Percentiles rank a stretch among this genome's conserved stretches.
Conservation (phyloP, 1,140 invertebrate genomes). For the Drosophila ercepeae region DNA sequence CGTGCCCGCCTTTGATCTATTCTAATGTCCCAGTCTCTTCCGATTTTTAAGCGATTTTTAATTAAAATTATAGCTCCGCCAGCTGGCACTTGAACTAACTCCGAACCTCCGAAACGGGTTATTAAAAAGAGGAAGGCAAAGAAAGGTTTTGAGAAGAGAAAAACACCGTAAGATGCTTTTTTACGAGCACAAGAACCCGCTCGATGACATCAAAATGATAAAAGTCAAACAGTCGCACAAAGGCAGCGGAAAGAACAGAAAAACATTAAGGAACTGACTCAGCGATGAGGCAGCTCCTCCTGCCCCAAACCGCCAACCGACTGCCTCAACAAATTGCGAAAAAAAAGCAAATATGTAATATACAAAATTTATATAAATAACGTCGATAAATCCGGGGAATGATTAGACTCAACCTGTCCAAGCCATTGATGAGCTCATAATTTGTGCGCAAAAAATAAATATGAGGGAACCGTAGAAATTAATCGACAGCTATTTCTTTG, state of each 20-base stretch:
- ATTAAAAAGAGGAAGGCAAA: constrained; percentile 10
- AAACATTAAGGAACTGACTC: constrained; percentile 53
- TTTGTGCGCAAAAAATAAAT: constrained; percentile 42
- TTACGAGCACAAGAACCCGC: constrained; percentile 58
- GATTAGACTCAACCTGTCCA: constrained; percentile 28
- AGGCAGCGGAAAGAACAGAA: constrained; percentile 21
- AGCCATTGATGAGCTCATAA: constrained; percentile 51
- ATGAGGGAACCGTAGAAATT: constrained; percentile 13
- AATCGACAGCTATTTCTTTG: constrained; percentile 20
- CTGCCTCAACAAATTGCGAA: constrained; percentile 65
- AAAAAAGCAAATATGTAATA: constrained; percentile 1
- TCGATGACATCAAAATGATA: constrained; percentile 65
- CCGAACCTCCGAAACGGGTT: constrained; percentile 33
- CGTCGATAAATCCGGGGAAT: constrained; percentile 19
- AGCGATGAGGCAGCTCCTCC: constrained; percentile 39
- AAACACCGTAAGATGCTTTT: constrained; percentile 56
- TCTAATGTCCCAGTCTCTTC: constrained; percentile 7
- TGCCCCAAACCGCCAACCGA: too few relatives aligned
- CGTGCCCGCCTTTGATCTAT: background rate
- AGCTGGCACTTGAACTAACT: constrained; percentile 64
- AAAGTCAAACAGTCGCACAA: constrained; percentile 48
- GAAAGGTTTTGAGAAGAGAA: constrained; percentile 9
- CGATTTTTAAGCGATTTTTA: constrained; percentile 77
- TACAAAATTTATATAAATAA: constrained; percentile 11
- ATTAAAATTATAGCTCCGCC: constrained; percentile 72